Conservation (phyloP, 2,888 invertebrate species). For the Pseudanteris insignis region DNA sequence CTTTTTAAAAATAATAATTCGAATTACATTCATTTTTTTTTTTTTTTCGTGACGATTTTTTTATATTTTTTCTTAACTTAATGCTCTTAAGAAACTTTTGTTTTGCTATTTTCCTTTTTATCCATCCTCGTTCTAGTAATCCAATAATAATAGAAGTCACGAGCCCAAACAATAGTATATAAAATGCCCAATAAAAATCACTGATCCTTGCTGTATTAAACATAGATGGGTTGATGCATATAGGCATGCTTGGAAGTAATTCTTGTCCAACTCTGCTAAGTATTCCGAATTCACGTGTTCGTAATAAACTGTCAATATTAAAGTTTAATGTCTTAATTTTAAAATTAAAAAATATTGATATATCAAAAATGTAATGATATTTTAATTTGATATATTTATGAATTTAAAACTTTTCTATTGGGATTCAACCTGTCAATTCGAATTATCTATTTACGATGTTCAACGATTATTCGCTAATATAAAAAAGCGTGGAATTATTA, state of each 20-base stretch:
- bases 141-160: conserved; percentile 54
- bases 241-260: conserved; percentile 68
- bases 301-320: conserved; percentile 58
- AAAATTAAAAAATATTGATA: neutral
- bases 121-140: conserved; percentile 59
- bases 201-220: conserved; percentile 71
- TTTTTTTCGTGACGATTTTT: neutral
- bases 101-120: conserved; percentile 46
- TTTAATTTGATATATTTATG: too few relatives aligned
- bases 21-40: neutral
- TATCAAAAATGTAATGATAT: too few relatives aligned
- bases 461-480: too few relatives aligned
- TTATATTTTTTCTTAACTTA: neutral
- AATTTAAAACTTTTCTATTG: neutral
- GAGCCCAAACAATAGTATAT: conserved; percentile 67
- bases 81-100: conserved; percentile 19
- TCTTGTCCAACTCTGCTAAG: conserved; percentile 57
- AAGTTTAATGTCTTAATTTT: conserved; percentile 1
- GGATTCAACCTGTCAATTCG: neutral
- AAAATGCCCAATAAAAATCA: conserved; percentile 71
- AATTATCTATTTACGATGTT: neutral
- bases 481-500: too few relatives aligned
- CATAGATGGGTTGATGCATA: conserved; percentile 62
- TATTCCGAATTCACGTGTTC: conserved; percentile 63
- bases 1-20: too few relatives aligned